Evolutionary conservation across 2,113 vertebrate species (phyloP).

Genomic region (Trematocara unimaculatum): DNA sequence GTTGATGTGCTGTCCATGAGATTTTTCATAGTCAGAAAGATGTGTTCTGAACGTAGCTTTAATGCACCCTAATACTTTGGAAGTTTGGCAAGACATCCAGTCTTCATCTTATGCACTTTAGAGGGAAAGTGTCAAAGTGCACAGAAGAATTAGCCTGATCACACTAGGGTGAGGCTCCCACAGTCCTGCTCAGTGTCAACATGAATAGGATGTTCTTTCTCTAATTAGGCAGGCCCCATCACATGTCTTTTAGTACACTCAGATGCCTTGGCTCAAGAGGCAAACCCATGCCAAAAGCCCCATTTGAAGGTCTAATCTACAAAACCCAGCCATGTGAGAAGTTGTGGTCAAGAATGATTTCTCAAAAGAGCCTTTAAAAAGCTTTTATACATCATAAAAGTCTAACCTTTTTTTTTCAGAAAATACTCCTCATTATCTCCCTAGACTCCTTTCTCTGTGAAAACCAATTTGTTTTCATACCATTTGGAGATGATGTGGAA

Average conservation of each 20-base stretch:
- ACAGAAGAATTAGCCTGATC: conserved; percentile 41
- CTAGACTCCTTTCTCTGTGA: neutral
- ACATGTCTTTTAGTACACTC: neutral
- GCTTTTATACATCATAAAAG: neutral
- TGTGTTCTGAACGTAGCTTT: neutral
- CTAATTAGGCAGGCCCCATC: conserved; percentile 28
- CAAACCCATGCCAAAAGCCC: neutral
- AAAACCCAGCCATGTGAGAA: conserved; percentile 33
- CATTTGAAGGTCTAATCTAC: conserved; percentile 29
- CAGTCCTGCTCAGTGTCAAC: conserved; percentile 11
- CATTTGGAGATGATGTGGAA: neutral
- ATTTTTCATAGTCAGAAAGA: conserved; percentile 5
- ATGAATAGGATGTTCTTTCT: conserved; percentile 33
- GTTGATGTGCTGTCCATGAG: neutral
- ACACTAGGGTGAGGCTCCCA: conserved; percentile 1
- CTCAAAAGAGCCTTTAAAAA: neutral
- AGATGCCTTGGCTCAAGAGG: neutral
- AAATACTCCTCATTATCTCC: conserved; percentile 3
- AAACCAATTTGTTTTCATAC: conserved; percentile 4
- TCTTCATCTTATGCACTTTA: conserved; percentile 16
- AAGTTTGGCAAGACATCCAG: neutral
- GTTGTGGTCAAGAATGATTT: neutral
- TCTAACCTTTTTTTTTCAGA: neutral
- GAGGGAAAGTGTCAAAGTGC: neutral
- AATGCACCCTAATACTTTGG: neutral